Evolutionary conservation across 2,113 vertebrate genomes (phyloP), one percentile per base, ranked within the genome.

Genomic region (Pelodiscus sinensis): DNA sequence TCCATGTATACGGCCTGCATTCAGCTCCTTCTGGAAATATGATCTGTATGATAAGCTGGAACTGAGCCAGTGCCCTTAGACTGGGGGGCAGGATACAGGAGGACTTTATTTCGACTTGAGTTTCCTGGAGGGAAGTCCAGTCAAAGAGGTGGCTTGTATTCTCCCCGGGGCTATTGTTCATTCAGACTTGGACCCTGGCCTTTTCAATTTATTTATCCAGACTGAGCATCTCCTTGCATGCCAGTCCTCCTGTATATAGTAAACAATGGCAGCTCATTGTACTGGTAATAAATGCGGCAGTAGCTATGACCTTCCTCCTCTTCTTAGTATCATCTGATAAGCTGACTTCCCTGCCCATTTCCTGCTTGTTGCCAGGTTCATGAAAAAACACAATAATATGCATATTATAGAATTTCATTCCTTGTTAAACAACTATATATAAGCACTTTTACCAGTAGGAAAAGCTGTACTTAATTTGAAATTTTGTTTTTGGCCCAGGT

Each of bases 111-210:
- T 86, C 31, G 1, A 91, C 85, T 6, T 92, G 84, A 35, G 81
- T 94, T 97, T 97, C 97, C 97, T 96, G 96, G 81, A 96, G 93
- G 97, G 97, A 97, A 97, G 93, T 97, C 86, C 92, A 92, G 94
- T 88, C 94, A 82, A 90, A 96, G 84, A 92, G 87, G 90, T 95
- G 94, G 38, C 78, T 92, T 27, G 4, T 82, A 57, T 94, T 96
- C 93, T 94, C 88, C 84, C 81, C 58, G 86, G 71, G 79, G 29
- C 95, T 83, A 96, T 96, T 97, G 97, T 97, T 96, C 92, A 86
- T 80, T 51, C 75, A 83, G 21, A 82, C 85, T 92, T 86, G 93
- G 94, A 92, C 90, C 60, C 82, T 94, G 73, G 77, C 88, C 94
- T 95, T 87, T 95, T 94, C 91, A 94, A 92, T 95, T 96, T 96